These are phyloP conservation scores for Dolichotis patagonum DNA, from an alignment of 2,113 vertebrate species.

Conservation along the genomic window DNA sequence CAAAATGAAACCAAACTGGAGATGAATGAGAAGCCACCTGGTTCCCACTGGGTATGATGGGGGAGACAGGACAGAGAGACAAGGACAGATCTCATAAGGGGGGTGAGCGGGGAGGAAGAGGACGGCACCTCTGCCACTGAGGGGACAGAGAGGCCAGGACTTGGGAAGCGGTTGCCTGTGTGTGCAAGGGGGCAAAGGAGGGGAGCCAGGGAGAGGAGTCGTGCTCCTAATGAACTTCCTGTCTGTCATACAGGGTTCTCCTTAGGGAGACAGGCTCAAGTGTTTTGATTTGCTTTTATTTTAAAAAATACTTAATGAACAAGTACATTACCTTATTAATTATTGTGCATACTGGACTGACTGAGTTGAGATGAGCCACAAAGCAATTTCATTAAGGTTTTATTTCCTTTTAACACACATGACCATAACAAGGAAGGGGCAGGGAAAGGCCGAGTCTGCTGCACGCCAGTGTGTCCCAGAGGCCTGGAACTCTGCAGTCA, in stretches of 20 bases:
- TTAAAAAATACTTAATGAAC: not conserved
- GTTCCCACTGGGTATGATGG: too few relatives aligned
- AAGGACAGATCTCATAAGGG: not conserved
- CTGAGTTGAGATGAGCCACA: not conserved
- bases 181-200: fast-evolving
- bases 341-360: not conserved
- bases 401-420: not conserved
- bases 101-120: too few relatives aligned
- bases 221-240: not conserved
- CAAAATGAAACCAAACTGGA: too few relatives aligned
- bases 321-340: constrained; percentile 15
- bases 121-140: too few relatives aligned
- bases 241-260: not conserved
- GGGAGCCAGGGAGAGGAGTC: not conserved
- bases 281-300: not conserved
- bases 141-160: not conserved
- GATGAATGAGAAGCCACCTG: too few relatives aligned
- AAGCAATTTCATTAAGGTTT: not conserved
- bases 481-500: not conserved
- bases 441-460: not conserved
- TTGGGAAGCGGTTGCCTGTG: not conserved
- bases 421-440: not conserved
- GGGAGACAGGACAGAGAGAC: not conserved
- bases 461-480: fast-evolving
- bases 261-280: not conserved